These are phyloP conservation scores for Triplophysa yarkandensis DNA, from an alignment of 2,797 vertebrate genomes.

Conservation along the genomic window DNA sequence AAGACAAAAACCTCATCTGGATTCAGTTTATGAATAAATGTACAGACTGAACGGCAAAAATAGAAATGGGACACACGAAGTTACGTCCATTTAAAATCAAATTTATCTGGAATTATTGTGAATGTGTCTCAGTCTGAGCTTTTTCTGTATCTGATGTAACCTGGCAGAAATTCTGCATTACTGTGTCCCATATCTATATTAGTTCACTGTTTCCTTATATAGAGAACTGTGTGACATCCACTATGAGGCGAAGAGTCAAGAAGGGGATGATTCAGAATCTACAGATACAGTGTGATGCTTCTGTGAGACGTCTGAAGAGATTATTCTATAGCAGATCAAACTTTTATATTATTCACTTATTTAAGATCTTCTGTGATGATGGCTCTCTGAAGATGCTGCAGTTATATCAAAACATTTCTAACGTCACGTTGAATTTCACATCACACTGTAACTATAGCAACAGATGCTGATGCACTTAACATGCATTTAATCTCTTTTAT, in stretches of 20 bases:
- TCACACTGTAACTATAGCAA: too few species aligned
- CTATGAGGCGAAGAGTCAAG: background rate
- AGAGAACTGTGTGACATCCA: background rate
- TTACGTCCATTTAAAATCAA: background rate
- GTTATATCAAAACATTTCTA: too few species aligned
- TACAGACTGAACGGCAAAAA: too few species aligned
- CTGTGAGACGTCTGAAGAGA: background rate
- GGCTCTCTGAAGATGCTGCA: too few species aligned
- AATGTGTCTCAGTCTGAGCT: background rate
- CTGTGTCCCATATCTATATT: background rate
- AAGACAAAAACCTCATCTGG: too few species aligned
- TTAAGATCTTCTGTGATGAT: background rate
- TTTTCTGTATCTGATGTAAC: background rate
- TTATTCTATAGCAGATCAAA: background rate
- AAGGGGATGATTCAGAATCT: background rate
- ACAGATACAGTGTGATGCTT: background rate
- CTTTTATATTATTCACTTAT: background rate
- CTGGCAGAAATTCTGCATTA: background rate
- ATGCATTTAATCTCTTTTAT: too few species aligned
- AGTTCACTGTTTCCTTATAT: background rate
- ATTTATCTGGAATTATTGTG: background rate
- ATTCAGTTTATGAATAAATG: too few species aligned
- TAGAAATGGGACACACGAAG: too few species aligned
- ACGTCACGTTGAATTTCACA: too few species aligned
- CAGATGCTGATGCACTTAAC: too few species aligned